A percentile compares a stretch with the other conserved stretches of the same genome.
phyloP scores from a whole-genome alignment of 2,888 invertebrate species.

The Trypoxylon attenuatum region DNA sequence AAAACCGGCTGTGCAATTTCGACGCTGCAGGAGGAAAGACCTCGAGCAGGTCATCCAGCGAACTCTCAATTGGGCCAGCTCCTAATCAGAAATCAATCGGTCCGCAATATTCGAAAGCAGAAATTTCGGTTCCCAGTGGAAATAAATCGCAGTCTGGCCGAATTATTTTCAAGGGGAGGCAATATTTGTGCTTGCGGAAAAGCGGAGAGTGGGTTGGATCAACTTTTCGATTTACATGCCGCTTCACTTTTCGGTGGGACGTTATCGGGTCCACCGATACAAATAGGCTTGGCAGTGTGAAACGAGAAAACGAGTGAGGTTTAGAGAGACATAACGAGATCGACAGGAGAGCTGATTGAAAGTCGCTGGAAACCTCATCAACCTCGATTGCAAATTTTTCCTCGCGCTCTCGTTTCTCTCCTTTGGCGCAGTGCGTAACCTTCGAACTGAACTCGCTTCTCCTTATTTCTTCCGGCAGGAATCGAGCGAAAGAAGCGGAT shows the following conservation, averaged over 20 bases:
- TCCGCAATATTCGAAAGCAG: too few species aligned
- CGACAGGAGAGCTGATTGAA: slow-evolving; percentile 25
- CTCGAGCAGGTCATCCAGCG: too few species aligned
- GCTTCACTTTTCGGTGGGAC: neutral
- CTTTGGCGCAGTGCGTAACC: slow-evolving; percentile 22
- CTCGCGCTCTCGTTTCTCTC: slow-evolving; percentile 20
- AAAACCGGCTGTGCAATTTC: slow-evolving; percentile 41
- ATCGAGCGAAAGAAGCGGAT: neutral
- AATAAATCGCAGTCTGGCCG: too few species aligned
- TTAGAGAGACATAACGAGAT: too few species aligned
- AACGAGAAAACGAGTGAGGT: too few species aligned
- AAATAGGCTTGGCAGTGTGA: too few species aligned
- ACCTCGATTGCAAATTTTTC: slow-evolving; percentile 40
- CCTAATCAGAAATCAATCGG: too few species aligned
- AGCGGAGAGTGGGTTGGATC: neutral
- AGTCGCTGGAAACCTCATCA: slow-evolving; percentile 43
- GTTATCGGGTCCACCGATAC: slow-evolving; percentile 2
- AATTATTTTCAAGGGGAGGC: too few species aligned
- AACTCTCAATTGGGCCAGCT: too few species aligned
- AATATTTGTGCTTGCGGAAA: neutral
- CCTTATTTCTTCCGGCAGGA: neutral
- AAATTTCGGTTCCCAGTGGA: too few species aligned
- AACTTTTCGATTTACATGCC: neutral
- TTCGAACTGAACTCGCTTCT: slow-evolving; percentile 12
- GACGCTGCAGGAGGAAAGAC: slow-evolving; percentile 45